A percentile compares a stretch with the other conserved stretches of the same genome.
These are phyloP conservation scores for Penaeus monodon DNA, from an alignment of 2,888 invertebrate genomes.

Conservation along the genomic window DNA sequence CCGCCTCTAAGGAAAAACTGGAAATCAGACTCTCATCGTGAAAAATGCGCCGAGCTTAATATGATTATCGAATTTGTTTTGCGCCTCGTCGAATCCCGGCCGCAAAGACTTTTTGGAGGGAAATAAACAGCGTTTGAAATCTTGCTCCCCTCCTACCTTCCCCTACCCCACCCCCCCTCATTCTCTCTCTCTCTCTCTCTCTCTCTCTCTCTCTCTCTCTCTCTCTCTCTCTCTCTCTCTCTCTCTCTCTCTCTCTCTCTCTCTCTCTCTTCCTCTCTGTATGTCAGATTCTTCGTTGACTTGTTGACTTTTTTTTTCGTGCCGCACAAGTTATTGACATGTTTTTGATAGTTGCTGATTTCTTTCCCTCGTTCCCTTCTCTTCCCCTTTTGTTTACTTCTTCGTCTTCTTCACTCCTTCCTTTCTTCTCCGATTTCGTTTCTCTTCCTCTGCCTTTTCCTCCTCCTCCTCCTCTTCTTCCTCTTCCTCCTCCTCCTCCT, in stretches of 20 bases:
- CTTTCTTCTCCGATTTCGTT: background rate
- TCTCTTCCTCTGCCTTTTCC: background rate
- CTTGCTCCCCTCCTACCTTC: background rate
- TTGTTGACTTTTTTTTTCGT: background rate
- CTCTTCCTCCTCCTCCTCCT: background rate
- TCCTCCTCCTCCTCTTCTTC: background rate
- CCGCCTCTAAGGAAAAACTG: background rate
- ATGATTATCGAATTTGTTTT: no score
- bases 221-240: background rate
- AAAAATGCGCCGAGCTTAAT: no score
- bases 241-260: background rate
- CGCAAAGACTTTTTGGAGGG: no score
- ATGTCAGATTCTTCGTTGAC: background rate
- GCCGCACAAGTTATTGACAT: background rate
- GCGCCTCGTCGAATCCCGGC: no score
- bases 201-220: background rate
- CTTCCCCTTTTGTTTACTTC: background rate
- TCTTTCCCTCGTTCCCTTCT: background rate
- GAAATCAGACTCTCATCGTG: no score
- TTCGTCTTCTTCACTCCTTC: background rate
- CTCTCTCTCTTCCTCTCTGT: background rate
- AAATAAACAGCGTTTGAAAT: no score
- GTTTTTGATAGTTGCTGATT: background rate
- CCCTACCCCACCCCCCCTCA: background rate
- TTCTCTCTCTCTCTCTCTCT: background rate